phyloP scores from a whole-genome alignment of 2,797 vertebrate species.

The Amblyopsis hoosieri region DNA sequence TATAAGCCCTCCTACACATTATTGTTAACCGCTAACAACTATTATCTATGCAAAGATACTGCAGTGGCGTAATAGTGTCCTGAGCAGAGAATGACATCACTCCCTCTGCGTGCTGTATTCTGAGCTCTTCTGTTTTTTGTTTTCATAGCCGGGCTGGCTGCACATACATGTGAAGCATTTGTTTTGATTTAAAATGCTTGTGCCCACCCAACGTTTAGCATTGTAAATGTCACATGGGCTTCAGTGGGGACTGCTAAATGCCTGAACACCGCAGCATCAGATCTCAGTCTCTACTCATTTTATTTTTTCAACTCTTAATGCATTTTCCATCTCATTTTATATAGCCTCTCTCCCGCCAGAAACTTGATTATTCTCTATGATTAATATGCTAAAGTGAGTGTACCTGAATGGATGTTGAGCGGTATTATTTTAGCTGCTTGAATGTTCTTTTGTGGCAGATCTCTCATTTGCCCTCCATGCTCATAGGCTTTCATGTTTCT shows the following conservation, averaged over 20 bases:
- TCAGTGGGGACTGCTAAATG: conserved; percentile 29
- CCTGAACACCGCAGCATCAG: conserved; percentile 39
- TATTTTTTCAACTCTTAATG: not conserved
- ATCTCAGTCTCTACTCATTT: no score
- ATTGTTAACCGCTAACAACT: no score
- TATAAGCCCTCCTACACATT: no score
- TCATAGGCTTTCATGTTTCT: conserved; percentile 69
- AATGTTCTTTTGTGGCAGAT: conserved; percentile 74
- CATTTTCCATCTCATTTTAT: conserved; percentile 45
- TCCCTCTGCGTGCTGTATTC: no score
- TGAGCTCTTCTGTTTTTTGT: no score
- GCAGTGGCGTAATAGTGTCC: no score
- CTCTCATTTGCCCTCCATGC: conserved; percentile 76
- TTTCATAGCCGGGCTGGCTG: no score
- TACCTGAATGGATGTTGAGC: conserved; percentile 61
- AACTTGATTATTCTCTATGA: conserved; percentile 56
- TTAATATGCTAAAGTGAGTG: conserved; percentile 66
- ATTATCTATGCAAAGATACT: no score
- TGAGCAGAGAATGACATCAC: no score
- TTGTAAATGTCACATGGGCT: conserved; percentile 12
- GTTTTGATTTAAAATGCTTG: no score
- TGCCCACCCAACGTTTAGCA: no score
- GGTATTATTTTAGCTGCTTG: conserved; percentile 67
- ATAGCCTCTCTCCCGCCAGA: conserved; percentile 41
- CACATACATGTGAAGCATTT: no score